Conservation (phyloP, 2,113 vertebrate genomes). For the Rhabdornis inornatus region DNA sequence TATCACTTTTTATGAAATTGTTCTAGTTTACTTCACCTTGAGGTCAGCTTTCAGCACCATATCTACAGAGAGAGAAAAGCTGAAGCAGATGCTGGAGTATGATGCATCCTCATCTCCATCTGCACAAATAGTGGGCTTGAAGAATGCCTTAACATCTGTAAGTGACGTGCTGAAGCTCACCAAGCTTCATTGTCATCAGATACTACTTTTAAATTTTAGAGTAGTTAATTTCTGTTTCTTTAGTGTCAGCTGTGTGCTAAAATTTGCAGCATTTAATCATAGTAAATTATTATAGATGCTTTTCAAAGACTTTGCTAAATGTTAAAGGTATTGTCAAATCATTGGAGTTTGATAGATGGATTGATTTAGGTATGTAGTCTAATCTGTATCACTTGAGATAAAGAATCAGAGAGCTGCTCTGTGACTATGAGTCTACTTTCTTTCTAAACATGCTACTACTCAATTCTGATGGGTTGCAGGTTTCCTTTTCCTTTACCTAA, state of each 20-base stretch:
- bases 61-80: constrained; percentile 83
- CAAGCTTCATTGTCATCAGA: background rate
- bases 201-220: background rate
- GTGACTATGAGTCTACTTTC: background rate
- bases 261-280: constrained; percentile 2
- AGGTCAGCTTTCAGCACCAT: constrained; percentile 86
- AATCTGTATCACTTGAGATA: background rate
- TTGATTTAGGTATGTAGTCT: background rate
- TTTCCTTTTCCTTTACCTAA: background rate
- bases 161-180: constrained; percentile 41
- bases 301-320: background rate
- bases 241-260: background rate
- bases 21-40: constrained; percentile 85
- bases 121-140: constrained; percentile 87
- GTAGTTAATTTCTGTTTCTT: background rate
- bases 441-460: background rate
- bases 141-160: constrained; percentile 89
- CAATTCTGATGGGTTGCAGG: background rate
- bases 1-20: background rate
- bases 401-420: background rate
- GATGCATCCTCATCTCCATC: constrained; percentile 82
- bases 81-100: constrained; percentile 87
- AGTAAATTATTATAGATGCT: background rate
- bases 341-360: background rate
- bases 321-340: background rate